These are phyloP conservation scores for Campoplex capitator DNA, from an alignment of 2,888 invertebrate genomes.

Conservation along the genomic window DNA sequence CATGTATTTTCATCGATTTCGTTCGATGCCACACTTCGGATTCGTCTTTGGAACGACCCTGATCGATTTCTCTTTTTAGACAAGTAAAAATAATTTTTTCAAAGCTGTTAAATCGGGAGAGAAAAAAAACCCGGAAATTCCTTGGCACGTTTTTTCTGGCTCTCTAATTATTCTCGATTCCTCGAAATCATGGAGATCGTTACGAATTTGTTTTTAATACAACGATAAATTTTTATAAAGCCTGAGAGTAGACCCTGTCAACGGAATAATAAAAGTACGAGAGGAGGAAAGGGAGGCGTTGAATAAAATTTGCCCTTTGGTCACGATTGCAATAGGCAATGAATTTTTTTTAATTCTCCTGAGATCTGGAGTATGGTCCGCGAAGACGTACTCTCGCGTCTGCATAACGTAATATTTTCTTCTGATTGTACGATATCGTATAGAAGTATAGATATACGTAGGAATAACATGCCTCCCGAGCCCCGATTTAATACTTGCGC, in stretches of 20 bases:
- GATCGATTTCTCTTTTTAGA: background rate
- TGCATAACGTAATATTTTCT: slow-evolving; percentile 16
- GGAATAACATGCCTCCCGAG: slow-evolving; percentile 9
- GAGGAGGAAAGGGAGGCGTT: slow-evolving; percentile 28
- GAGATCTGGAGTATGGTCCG: slow-evolving; percentile 33
- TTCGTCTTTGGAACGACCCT: background rate
- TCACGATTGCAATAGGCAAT: slow-evolving; percentile 53
- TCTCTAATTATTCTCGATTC: background rate
- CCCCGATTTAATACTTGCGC: slow-evolving; percentile 54
- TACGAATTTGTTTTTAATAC: slow-evolving; percentile 1
- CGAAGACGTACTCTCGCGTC: slow-evolving; percentile 7
- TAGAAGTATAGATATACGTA: slow-evolving; percentile 29
- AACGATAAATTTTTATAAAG: slow-evolving; percentile 2
- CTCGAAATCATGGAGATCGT: background rate
- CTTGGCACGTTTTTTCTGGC: background rate
- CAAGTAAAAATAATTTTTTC: background rate
- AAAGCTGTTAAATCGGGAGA: background rate
- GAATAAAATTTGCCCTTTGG: slow-evolving; percentile 53
- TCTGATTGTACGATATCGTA: slow-evolving; percentile 19
- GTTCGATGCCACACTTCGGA: background rate
- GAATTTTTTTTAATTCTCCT: slow-evolving; percentile 34
- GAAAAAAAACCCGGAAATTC: slow-evolving; percentile 19
- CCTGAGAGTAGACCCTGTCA: background rate
- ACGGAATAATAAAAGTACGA: slow-evolving; percentile 14
- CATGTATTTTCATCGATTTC: background rate